Conservation (phyloP, 2,888 invertebrate genomes). For the Heliconius ethilla region DNA sequence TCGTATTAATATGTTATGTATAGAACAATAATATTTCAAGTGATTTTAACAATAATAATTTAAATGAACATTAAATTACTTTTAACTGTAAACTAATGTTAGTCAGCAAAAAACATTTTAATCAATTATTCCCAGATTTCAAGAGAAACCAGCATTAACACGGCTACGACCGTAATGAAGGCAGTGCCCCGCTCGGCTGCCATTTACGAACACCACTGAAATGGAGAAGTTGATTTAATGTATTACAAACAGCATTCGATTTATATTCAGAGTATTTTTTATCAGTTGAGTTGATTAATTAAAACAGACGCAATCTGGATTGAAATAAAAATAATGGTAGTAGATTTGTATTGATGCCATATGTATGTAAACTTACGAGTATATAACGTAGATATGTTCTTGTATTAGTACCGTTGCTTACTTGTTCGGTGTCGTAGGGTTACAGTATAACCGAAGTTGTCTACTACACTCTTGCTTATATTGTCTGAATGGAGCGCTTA, state of each 20-base stretch:
- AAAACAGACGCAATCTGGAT: not conserved
- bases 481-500: too few species aligned
- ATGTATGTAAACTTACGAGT: too few species aligned
- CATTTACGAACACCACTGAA: constrained; percentile 9
- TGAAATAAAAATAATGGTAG: not conserved
- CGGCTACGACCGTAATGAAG: not conserved
- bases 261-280: constrained; percentile 11
- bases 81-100: not conserved
- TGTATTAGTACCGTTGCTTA: not conserved
- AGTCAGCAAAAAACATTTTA: not conserved
- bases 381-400: not conserved
- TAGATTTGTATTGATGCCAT: too few species aligned
- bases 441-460: not conserved
- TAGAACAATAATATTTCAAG: too few species aligned
- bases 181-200: not conserved
- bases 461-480: too few species aligned
- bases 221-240: constrained; percentile 15
- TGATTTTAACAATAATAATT: too few species aligned
- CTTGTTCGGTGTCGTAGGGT: not conserved
- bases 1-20: not conserved
- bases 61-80: too few species aligned
- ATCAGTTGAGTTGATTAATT: constrained; percentile 9
- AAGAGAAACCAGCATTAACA: not conserved
- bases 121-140: not conserved
- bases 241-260: constrained; percentile 15